phyloP scores from a whole-genome alignment of 2,113 vertebrate species.

The Falco punctatus region DNA sequence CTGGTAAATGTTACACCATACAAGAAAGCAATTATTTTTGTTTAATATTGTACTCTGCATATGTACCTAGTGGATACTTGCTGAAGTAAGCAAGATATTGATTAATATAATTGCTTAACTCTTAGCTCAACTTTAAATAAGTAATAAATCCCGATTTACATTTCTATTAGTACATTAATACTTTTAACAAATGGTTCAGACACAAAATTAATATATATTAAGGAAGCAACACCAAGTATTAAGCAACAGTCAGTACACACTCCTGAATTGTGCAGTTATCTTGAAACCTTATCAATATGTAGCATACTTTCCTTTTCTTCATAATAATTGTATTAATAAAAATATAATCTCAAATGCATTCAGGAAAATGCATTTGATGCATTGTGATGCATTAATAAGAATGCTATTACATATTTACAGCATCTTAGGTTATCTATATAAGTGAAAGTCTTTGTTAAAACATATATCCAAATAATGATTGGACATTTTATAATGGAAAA shows the following conservation, averaged over 20 bases:
- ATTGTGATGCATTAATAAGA: background rate
- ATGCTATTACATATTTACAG: background rate
- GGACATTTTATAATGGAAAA: background rate
- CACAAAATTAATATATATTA: background rate
- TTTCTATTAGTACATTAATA: background rate
- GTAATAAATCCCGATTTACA: slow-evolving; percentile 22
- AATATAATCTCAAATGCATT: background rate
- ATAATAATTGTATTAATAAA: background rate
- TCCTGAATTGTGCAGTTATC: background rate
- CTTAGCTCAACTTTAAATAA: slow-evolving; percentile 1
- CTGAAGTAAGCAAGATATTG: background rate
- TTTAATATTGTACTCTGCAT: background rate
- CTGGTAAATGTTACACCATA: background rate
- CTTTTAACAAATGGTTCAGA: background rate
- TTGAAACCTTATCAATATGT: background rate
- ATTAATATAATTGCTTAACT: background rate
- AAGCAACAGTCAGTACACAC: background rate
- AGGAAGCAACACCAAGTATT: background rate
- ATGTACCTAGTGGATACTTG: background rate
- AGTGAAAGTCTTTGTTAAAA: background rate
- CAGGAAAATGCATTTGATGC: background rate
- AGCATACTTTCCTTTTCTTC: background rate
- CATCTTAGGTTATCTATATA: background rate
- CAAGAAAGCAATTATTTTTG: background rate
- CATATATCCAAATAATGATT: background rate